Evolutionary conservation across 2,113 vertebrate species (phyloP), one percentile per base, ranked within the genome.

Genomic region (Ascaphus truei): DNA sequence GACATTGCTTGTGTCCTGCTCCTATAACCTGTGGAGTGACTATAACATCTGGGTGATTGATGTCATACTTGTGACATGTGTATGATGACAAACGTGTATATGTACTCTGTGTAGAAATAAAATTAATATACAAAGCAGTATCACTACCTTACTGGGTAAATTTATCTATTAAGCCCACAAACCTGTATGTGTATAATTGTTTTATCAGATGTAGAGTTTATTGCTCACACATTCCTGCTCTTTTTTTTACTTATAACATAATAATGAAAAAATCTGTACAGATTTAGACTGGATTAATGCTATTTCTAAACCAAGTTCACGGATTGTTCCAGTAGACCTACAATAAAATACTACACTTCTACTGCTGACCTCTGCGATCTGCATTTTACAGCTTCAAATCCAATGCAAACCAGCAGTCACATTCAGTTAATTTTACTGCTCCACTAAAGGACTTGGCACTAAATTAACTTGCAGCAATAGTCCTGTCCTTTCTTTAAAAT

Each of bases 321-420:
- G 13, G 5, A 47, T 33, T 31, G 7, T 25, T 18, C 5, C 1
- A 26, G 20, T 60, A 41, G 12, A 41, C 15, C 12, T 3, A 41
- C 39, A 41, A n/a, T n/a, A n/a, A n/a, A n/a, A n/a, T n/a, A n/a
- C 20, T 7, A 29, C 4, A 20, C 9, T 23, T 27, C 33, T 50
- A 63, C 43, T 9, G 33, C 57, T 57, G 57, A 79, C 62, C 50
- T 78, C 62, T 23, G 62, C 62, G 18, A 68, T 43, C 47, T 18
- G 11, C 31, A 72, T 5, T 26, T 71, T 26, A 27, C 7, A 7
- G 6, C 45, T 68, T 60, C 68, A 52, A 75, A 36, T 13, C 71
- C 68, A 53, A 71, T 29, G 27, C 41, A 52, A 41, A 61, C 68
- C 33, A 67, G n/a, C 48, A 7, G 8, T 64, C 6, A 7, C 1